Percentiles rank a stretch among this genome's conserved stretches.
phyloP scores from a whole-genome alignment of 2,797 vertebrate species.

The Pantherophis vulpinus region DNA sequence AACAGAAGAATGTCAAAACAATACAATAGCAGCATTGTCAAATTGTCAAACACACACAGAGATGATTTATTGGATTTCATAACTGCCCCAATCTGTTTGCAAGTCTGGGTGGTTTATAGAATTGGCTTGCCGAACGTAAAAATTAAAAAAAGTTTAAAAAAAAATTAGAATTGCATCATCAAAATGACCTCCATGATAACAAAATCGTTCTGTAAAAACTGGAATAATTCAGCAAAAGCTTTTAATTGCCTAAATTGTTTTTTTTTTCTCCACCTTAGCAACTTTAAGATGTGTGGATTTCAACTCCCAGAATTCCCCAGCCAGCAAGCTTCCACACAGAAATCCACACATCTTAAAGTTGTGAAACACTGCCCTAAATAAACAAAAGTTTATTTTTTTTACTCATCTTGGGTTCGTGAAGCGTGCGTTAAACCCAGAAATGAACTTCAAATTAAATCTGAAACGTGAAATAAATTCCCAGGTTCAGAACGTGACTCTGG shows the following conservation, averaged over 20 bases:
- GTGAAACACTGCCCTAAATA: neutral
- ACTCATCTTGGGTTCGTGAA: neutral
- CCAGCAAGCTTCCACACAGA: too few relatives aligned
- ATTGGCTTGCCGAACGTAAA: neutral
- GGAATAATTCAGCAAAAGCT: neutral
- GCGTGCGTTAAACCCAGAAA: neutral
- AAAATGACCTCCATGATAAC: neutral
- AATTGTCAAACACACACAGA: neutral
- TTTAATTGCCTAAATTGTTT: too few relatives aligned
- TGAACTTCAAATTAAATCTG: neutral
- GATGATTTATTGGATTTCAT: neutral
- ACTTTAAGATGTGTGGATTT: neutral
- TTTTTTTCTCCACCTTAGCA: neutral
- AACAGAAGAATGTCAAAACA: neutral
- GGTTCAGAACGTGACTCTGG: too few relatives aligned
- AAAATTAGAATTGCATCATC: neutral
- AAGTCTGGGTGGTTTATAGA: neutral
- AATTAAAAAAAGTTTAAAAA: neutral
- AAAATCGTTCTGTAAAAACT: neutral
- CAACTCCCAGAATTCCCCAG: too few relatives aligned
- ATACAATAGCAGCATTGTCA: neutral
- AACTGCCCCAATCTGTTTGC: neutral
- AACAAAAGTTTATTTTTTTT: too few relatives aligned
- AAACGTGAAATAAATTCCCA: neutral
- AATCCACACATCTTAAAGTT: neutral